Evolutionary conservation across 2,888 invertebrate species (phyloP), one percentile per base, ranked within the genome.

Genomic region (Antitype chi): DNA sequence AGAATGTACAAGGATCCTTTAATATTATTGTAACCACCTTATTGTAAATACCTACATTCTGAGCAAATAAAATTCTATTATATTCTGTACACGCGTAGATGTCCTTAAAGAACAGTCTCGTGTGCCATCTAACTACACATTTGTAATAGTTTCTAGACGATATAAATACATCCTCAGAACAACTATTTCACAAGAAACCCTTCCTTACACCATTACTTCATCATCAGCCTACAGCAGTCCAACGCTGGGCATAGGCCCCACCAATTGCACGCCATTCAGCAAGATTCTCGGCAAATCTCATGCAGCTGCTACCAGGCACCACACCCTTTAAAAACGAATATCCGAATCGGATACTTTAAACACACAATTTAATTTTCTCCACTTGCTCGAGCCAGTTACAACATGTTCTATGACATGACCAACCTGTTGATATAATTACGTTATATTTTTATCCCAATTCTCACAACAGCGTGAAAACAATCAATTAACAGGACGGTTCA

Each of bases 381-480:
- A 6, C 9, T 73, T 9, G 23, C 62, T 4, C 28, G 2, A 38
- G 8, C 6, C 43, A 23, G 28, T 25, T 11, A n/a, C 28, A 49
- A 79, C 5, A 60, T 53, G 25, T 53, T 7, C 23, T 70, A 47
- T 52, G 8, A 47, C 17, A 49, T 23, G 47, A 71, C 25, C 20
- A 71, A 79, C 80, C 80, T 77, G 71, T 60, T 79, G 60, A 71
- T 79, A 49, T 38, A 47, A 78, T 60, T 32, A 79, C 43, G 23
- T 62, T 47, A 8, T 80, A 72, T 77, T 60, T 77, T 62, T 38
- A 72, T 28, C 73, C 53, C 80, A 80, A 77, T 77, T 8, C 60
- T 47, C 47, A 25, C 60, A 77, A 47, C 77, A 78, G 81, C 81
- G 43, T 74, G 78, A 80, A 78, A 80, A 57, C 81, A 78, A 78